Conservation (phyloP, 1,140 invertebrate genomes). For the Saccostrea cuccullata region DNA sequence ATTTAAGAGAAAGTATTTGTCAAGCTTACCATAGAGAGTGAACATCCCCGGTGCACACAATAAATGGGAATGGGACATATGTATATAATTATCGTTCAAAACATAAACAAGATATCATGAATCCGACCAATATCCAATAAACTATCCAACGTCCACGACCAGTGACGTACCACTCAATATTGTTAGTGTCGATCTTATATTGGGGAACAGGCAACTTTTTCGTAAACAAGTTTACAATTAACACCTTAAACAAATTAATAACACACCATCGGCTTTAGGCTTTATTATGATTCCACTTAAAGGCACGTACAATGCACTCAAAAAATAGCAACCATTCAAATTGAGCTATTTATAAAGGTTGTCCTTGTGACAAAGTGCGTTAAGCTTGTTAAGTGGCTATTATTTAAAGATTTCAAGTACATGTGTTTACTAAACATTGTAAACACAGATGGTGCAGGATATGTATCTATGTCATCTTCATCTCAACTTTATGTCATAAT, state of each 20-base stretch:
- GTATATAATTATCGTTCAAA: neutral
- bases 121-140: neutral
- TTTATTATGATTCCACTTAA: neutral
- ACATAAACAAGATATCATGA: neutral
- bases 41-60: no score
- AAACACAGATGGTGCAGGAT: neutral
- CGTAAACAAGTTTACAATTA: slow-evolving; percentile 8
- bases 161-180: neutral
- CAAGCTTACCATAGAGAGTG: neutral
- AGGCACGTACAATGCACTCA: neutral
- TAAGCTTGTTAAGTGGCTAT: neutral
- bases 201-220: neutral
- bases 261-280: neutral
- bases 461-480: neutral
- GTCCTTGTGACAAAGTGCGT: neutral
- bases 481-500: no score
- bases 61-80: neutral
- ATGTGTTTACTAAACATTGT: neutral
- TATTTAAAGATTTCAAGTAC: neutral
- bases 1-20: neutral
- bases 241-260: neutral
- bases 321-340: neutral
- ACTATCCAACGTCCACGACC: neutral
- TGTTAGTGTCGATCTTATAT: neutral
- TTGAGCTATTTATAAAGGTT: neutral